Conservation (phyloP, 2,888 invertebrate genomes). For the Heliconius ethilla region DNA sequence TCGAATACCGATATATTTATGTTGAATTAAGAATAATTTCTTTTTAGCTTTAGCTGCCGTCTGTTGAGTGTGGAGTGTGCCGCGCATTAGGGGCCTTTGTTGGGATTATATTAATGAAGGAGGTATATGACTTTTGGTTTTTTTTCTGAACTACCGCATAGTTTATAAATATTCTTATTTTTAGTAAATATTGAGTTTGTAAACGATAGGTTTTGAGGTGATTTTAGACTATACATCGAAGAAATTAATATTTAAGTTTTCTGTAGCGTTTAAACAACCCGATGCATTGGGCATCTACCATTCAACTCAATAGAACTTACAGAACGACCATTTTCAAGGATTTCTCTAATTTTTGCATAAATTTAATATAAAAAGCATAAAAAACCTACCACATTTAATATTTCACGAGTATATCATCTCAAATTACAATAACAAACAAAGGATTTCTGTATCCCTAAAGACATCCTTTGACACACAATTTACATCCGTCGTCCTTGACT, state of each 20-base stretch:
- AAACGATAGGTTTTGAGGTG: neutral
- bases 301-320: neutral
- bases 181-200: neutral
- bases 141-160: slow-evolving; percentile 61
- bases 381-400: neutral
- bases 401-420: slow-evolving; percentile 9
- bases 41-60: slow-evolving; percentile 77
- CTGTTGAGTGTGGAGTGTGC: slow-evolving; percentile 77
- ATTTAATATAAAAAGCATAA: neutral
- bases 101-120: slow-evolving; percentile 72
- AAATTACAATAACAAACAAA: slow-evolving; percentile 27
- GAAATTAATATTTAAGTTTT: neutral
- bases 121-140: slow-evolving; percentile 54
- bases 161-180: neutral
- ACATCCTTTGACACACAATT: slow-evolving; percentile 35
- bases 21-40: slow-evolving; percentile 78
- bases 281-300: neutral
- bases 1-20: slow-evolving; percentile 63
- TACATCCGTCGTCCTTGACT: slow-evolving; percentile 32
- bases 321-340: too few relatives aligned
- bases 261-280: too few relatives aligned
- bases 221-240: neutral
- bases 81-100: slow-evolving; percentile 78
- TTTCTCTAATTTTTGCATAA: neutral
- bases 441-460: slow-evolving; percentile 28